phyloP scores from a whole-genome alignment of 1,140 invertebrate species.

The Pogonognathellus flavescens region DNA sequence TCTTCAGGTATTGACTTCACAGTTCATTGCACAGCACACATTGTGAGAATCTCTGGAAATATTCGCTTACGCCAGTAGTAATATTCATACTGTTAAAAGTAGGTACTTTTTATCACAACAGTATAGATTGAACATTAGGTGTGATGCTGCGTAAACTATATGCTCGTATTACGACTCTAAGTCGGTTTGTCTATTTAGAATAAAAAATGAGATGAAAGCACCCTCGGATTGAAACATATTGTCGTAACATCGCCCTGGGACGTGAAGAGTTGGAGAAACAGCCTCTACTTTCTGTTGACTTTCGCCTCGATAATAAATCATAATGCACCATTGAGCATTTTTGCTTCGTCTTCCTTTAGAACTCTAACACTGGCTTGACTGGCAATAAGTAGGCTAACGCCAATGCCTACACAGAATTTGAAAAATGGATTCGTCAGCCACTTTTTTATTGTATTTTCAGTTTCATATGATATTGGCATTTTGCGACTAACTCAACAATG shows the following conservation, averaged over 20 bases:
- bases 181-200: conserved; percentile 20
- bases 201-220: conserved; percentile 54
- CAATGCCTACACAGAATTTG: conserved; percentile 17
- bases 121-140: background rate
- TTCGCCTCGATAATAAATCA: conserved; percentile 52
- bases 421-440: conserved; percentile 50
- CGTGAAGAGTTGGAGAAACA: conserved; percentile 45
- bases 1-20: too few species aligned
- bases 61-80: too few species aligned
- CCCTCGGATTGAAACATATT: conserved; percentile 56
- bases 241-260: conserved; percentile 55
- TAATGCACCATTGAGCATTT: conserved; percentile 25
- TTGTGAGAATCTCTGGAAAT: too few species aligned
- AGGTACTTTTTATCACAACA: too few species aligned
- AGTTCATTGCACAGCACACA: too few species aligned
- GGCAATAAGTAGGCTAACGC: conserved; percentile 7
- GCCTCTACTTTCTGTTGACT: conserved; percentile 28
- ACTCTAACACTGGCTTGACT: background rate
- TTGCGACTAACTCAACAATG: background rate
- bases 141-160: background rate
- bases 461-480: conserved; percentile 22
- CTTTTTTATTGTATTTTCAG: conserved; percentile 21
- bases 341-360: conserved; percentile 3
- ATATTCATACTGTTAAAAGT: too few species aligned
- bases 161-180: background rate